Conservation (phyloP, 2,888 invertebrate species). For the Rhabditoides inermis region DNA sequence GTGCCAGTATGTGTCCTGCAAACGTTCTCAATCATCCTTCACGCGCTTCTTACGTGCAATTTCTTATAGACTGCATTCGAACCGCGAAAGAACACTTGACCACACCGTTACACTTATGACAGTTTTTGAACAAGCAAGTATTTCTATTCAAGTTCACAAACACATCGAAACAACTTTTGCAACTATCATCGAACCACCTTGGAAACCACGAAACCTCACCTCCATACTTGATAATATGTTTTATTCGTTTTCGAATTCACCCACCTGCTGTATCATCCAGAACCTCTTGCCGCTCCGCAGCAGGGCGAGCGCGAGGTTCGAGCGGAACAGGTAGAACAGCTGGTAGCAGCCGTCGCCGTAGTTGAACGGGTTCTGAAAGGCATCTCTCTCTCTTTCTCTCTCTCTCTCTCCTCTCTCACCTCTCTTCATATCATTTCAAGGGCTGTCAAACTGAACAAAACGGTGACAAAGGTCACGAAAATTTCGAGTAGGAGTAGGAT, state of each 20-base stretch:
- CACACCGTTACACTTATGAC: neutral
- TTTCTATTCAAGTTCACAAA: neutral
- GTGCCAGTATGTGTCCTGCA: constrained; percentile 49
- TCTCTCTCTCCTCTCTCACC: too few species aligned
- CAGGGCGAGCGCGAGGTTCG: constrained; percentile 40
- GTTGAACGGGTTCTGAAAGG: constrained; percentile 39
- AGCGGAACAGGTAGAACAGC: constrained; percentile 45
- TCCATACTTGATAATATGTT: too few species aligned
- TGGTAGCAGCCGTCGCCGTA: constrained; percentile 51
- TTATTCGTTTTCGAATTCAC: too few species aligned
- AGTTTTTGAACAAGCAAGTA: neutral
- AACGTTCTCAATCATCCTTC: neutral
- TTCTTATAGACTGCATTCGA: neutral
- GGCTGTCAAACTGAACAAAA: too few species aligned
- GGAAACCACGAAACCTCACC: too few species aligned
- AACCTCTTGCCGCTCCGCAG: constrained; percentile 25
- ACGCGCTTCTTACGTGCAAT: neutral
- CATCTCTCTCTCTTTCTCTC: too few species aligned
- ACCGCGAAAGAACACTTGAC: neutral
- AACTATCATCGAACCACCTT: too few species aligned
- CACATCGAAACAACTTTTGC: neutral
- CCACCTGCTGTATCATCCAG: constrained; percentile 51
- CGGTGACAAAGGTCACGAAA: too few species aligned
- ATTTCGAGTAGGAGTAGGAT: too few species aligned
- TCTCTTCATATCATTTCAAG: too few species aligned